phyloP scores from a whole-genome alignment of 2,113 vertebrate genomes.

The Sprattus sprattus region DNA sequence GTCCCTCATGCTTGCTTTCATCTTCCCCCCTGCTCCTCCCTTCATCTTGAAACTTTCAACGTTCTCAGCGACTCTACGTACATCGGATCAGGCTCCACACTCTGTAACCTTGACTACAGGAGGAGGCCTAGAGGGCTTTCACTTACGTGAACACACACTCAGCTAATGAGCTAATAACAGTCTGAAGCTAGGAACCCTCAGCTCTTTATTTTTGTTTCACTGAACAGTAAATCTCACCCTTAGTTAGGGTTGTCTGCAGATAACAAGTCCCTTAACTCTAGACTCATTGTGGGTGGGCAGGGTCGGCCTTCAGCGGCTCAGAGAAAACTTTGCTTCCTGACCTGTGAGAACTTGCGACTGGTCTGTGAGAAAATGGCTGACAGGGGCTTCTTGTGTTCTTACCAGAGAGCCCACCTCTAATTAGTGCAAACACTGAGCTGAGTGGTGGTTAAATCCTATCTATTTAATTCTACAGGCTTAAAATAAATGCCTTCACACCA shows the following conservation, averaged over 20 bases:
- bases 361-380: background rate
- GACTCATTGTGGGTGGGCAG: background rate
- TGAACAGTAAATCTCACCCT: background rate
- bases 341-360: background rate
- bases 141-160: background rate
- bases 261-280: background rate
- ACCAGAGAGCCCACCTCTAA: background rate
- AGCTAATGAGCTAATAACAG: background rate
- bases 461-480: background rate
- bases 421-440: background rate
- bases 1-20: no score
- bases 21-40: background rate
- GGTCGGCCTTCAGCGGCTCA: background rate
- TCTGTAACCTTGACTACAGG: background rate
- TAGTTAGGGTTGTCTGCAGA: background rate
- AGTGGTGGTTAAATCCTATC: background rate
- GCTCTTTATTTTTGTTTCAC: background rate
- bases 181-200: background rate
- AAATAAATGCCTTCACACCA: background rate
- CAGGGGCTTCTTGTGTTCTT: background rate
- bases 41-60: background rate
- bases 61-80: background rate
- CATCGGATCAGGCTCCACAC: background rate
- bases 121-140: background rate
- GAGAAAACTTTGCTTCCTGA: background rate